Evolutionary conservation across 1,140 invertebrate genomes (phyloP), one percentile per base, ranked within the genome.

Genomic region (Ctenoplectra terminalis): DNA sequence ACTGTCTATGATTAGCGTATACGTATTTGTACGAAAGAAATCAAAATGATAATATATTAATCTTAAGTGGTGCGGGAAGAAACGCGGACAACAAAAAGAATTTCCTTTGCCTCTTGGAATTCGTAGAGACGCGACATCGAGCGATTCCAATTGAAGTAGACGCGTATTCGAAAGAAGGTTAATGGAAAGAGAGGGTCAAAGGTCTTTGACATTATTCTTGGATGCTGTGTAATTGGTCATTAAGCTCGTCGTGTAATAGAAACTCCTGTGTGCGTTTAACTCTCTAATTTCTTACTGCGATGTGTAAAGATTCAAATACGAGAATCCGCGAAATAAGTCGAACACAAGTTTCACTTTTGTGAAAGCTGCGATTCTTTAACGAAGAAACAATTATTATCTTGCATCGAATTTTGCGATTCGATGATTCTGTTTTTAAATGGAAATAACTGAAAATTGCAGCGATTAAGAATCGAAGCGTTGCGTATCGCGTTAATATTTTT

Each of bases 261-360:
- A 52, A 23, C 50, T 23, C 11, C n/a, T 63, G n/a, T 40, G 20
- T 26, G 15, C 29, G 8, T 29, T 20, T 61, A 11, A 34, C 34
- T 46, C 8, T 66, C 64, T 46, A 46, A 67, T 67, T 20, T 46
- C 4, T 29, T 46, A 26, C 26, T 13, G 5, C 0, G 15, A 5
- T 4, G 37, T 13, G 52, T 31, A 9, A 9, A 43, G 20, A 31
- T 3, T 11, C 0, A 20, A 13, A 43, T 40, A 29, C 5, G 20
- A 9, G 13, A 13, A 37, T 31, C 4, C 31, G 13, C 23, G 46
- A 5, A n/a, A 70, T 34, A n/a, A n/a, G 11, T 69, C 17, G 26
- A 67, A 50, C 20, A 31, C 23, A 26, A 52, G n/a, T 70, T 54
- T 70, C 48, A 54, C 48, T 70, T 52, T 50, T 70, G 46, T 34